These are phyloP conservation scores for Spinus olivaceus DNA, from an alignment of 2,797 vertebrate genomes.

Conservation along the genomic window DNA sequence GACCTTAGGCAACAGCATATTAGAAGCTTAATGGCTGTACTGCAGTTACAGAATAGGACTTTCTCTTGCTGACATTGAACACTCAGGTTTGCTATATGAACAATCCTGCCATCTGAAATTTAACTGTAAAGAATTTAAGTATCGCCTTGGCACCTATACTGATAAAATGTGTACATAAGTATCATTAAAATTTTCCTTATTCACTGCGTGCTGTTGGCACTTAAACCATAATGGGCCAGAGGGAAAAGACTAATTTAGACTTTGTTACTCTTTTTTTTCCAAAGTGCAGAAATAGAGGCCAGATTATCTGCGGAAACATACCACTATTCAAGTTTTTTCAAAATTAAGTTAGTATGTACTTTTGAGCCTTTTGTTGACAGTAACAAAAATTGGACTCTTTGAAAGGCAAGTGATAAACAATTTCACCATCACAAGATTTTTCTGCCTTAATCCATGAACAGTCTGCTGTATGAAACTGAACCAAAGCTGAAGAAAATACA, in stretches of 20 bases:
- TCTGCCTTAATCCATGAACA: fast-evolving
- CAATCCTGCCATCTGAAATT: not conserved
- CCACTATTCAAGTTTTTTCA: not conserved
- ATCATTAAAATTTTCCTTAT: not conserved
- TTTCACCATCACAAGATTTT: not conserved
- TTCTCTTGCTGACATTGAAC: not conserved
- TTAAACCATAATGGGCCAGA: not conserved
- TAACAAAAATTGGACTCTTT: not conserved
- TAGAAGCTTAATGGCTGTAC: not conserved
- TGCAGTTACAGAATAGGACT: not conserved
- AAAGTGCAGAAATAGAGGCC: not conserved
- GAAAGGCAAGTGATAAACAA: not conserved
- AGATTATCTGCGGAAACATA: not conserved
- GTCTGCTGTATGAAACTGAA: not conserved
- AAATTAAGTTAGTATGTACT: not conserved
- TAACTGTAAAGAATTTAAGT: not conserved
- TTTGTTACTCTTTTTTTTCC: not conserved
- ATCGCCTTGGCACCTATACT: not conserved
- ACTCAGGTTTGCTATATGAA: not conserved
- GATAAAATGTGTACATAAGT: not conserved
- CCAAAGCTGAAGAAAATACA: not conserved
- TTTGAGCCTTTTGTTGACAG: not conserved
- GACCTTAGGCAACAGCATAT: not conserved
- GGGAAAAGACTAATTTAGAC: not conserved
- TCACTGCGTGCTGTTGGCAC: not conserved